Conservation (phyloP, 2,888 invertebrate species). For the Emmelina monodactyla region DNA sequence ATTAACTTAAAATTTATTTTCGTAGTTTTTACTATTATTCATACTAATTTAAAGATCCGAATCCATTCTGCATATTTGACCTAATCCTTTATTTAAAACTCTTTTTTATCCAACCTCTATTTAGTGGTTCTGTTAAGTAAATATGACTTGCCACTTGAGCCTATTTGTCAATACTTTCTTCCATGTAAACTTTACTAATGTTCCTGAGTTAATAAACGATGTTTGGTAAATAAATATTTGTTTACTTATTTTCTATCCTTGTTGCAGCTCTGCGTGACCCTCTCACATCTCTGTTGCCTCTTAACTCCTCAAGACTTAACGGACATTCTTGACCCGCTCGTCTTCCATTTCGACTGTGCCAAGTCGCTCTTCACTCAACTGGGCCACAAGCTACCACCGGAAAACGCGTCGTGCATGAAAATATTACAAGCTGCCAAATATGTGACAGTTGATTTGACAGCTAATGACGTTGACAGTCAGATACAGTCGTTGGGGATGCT, state of each 20-base stretch:
- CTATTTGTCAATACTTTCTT: no score
- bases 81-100: no score
- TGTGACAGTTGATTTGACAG: constrained; percentile 46
- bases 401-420: constrained; percentile 43
- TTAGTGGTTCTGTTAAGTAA: no score
- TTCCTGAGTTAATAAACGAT: no score
- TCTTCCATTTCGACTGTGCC: constrained; percentile 52
- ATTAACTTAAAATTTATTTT: no score
- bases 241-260: constrained; percentile 18
- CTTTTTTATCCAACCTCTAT: no score
- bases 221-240: no score
- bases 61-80: no score
- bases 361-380: constrained; percentile 41
- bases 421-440: constrained; percentile 55
- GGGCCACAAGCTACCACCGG: constrained; percentile 45
- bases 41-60: no score
- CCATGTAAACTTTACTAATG: no score
- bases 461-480: constrained; percentile 38
- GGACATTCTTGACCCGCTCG: constrained; percentile 55
- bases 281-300: constrained; percentile 74
- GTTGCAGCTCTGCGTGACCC: constrained; percentile 74
- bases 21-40: no score
- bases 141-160: no score
- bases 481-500: constrained; percentile 43
- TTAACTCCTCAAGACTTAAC: constrained; percentile 66